Base-by-base conservation (phyloP, 2,888 invertebrate genomes). In the Agrotis exclamationis region DNA sequence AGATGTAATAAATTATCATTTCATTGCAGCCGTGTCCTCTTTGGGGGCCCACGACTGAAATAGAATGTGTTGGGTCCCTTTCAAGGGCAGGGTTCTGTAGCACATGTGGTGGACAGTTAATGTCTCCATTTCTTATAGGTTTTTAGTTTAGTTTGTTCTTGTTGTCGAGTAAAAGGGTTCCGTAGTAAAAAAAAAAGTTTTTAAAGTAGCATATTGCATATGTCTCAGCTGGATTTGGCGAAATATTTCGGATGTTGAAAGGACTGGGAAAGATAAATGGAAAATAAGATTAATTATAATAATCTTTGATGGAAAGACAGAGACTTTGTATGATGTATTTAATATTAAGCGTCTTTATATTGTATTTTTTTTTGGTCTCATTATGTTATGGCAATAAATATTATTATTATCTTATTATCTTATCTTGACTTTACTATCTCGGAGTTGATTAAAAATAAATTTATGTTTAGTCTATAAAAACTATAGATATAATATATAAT, bases 71-170 rank as follows among this genome's bases (percentile, higher is more conserved):
- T 74, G 86, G 86, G 84, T 86, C 88, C 89, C 84, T 87, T 87
- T 87, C 90, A 90, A 91, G 92, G 92, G 82, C 90, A 87, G 62
- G 74, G 68, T 74, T 79, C 70, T 39, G 76, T 63, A 77, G 85
- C 93, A 92, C 88, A 89, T 91, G 91, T 90, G 90, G 83, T 82
- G 85, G 86, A 87, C 86, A 88, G 81, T 62, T 50, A 39, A 64
- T 58, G 57, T 56, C 14, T 13, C 28, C 14, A 53, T 68, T 71
- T 66, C 57, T 67, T n/a, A 64, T 11, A 45, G 58, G 16, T 33
- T n/a, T 54, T 63, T 51, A 2, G 54, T 33, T 51, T 45, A 16
- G 20, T 14, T 63, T 60, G 54, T n/a, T 65, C 28, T 28, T 1
- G 20, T 28, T 47, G 22, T 16, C 1, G 50, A n/a, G 54, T 28